Percentiles rank a stretch among this genome's conserved stretches.
phyloP scores from a whole-genome alignment of 2,113 vertebrate genomes.

The Dryoscopus gambensis region DNA sequence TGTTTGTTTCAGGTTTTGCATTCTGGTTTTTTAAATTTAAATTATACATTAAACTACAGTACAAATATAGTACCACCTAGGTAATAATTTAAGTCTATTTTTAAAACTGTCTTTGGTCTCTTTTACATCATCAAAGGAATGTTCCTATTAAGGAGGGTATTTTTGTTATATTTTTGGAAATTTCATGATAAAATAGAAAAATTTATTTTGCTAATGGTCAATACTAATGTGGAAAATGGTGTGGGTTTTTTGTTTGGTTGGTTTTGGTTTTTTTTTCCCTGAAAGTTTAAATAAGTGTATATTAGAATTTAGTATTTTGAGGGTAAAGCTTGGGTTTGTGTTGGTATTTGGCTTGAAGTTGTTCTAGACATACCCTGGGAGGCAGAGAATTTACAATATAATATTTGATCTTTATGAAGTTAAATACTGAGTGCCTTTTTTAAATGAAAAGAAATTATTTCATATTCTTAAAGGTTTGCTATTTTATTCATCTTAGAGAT shows the following conservation, averaged over 20 bases:
- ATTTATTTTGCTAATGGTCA: not conserved
- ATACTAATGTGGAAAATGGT: not conserved
- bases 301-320: not conserved
- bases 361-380: not conserved
- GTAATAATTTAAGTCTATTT: not conserved
- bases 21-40: not conserved
- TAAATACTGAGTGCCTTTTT: not conserved
- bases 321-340: not conserved
- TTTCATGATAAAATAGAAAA: not conserved
- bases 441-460: not conserved
- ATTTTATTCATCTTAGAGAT: not conserved
- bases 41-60: not conserved
- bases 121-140: not conserved
- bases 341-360: not conserved
- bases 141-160: not conserved
- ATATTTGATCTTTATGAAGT: not conserved
- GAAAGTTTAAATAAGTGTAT: not conserved
- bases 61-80: not conserved
- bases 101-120: not conserved
- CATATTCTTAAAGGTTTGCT: not conserved
- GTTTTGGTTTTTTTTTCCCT: not conserved
- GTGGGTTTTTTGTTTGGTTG: too few relatives aligned
- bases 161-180: not conserved
- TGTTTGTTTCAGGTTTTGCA: accelerated
- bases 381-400: not conserved